Evolutionary conservation across 2,888 invertebrate genomes (phyloP).

Genomic region (Acrobasis repandana): DNA sequence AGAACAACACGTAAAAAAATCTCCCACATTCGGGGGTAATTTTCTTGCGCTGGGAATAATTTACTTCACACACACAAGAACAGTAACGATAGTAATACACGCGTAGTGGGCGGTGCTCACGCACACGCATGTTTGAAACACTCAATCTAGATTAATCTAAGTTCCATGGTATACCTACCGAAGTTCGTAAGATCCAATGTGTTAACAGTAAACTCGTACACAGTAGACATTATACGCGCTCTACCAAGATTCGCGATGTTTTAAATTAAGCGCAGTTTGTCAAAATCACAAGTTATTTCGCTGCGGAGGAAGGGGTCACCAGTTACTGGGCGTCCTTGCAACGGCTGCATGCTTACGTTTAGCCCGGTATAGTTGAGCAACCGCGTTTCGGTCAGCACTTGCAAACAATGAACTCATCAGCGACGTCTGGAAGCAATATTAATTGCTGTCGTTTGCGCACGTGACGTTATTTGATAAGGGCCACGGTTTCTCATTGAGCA

Average conservation of each 20-base stretch:
- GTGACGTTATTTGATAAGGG: constrained; percentile 48
- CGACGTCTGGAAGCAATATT: constrained; percentile 60
- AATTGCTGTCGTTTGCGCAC: constrained; percentile 56
- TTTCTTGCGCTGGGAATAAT: no score
- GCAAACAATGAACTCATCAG: constrained; percentile 78
- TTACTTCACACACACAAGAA: no score
- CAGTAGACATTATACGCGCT: neutral
- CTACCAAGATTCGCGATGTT: constrained; percentile 4
- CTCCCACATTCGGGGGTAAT: no score
- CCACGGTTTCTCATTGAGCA: constrained; percentile 35
- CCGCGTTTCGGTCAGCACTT: constrained; percentile 62
- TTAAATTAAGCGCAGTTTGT: constrained; percentile 22
- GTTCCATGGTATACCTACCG: no score
- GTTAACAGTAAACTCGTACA: neutral
- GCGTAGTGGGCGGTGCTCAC: no score
- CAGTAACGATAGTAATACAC: no score
- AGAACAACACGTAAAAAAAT: no score
- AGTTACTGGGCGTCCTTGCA: constrained; percentile 58
- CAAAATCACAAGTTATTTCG: constrained; percentile 36
- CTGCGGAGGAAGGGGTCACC: constrained; percentile 42
- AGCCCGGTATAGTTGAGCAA: constrained; percentile 61
- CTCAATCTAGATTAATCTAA: no score
- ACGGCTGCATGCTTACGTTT: constrained; percentile 52
- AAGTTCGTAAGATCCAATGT: neutral
- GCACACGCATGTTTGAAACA: no score